Evolutionary conservation across 2,888 invertebrate species (phyloP), one percentile per base, ranked within the genome.

Genomic region (Congeria kusceri): DNA sequence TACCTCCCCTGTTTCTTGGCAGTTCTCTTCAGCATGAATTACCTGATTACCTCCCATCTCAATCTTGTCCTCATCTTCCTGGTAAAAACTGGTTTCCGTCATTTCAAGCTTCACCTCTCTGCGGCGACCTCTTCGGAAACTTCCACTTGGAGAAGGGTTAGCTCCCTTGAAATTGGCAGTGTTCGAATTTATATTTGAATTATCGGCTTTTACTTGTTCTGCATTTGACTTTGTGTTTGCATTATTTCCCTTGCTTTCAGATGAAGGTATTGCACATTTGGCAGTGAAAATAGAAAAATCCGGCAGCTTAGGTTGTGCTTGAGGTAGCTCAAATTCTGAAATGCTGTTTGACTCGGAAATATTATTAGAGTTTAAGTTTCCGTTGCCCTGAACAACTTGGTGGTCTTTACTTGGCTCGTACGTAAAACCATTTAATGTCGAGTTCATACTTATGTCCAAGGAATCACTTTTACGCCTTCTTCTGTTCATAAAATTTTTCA

Each of bases 221-320:
- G 3, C 1, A 39, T 39, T 39, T 39, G 39, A 39, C 39, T 39
- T 39, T 39, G 39, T 9, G 15, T 39, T 39, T 11, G 3, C 15
- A 56, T 66, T 61, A 11, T 61, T 67, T 53, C 49, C 77, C 49
- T 49, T 64, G n/a, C 58, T 67, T n/a, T 58, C 47, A 11, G 62
- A 28, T 46, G 73, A 64, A n/a, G 70, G 72, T 27, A 81, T 57
- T 44, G 70, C 62, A 59, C 74, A 39, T 49, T 86, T 89, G 20
- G 89, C 88, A 23, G 89, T 86, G 66, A 90, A 91, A 25, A 89
- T 83, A 18, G 89, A 87, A 67, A 88, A 90, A 70, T 90, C 88
- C 49, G 87, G 81, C 20, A 81, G 72, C 27, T 78, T 74, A 11
- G 62, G 74, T 18, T 75, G 72, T 13, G 80, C 68, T 25, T 79